Evolutionary conservation across 2,888 invertebrate genomes (phyloP).

Genomic region (Rhamphomyia laevipes): DNA sequence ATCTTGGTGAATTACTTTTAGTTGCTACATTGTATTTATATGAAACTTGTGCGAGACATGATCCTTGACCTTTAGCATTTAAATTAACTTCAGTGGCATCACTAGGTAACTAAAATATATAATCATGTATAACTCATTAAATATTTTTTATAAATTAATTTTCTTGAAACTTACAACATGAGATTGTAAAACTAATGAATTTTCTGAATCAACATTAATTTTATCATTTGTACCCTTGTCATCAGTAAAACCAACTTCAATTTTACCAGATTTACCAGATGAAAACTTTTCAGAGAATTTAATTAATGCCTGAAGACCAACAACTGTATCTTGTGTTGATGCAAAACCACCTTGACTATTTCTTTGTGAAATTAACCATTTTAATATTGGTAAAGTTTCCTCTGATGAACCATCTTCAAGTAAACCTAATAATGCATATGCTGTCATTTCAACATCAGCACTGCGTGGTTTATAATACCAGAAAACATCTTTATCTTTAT

Average conservation of each 20-base stretch:
- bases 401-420: slow-evolving; percentile 32
- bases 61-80: slow-evolving; percentile 67
- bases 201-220: slow-evolving; percentile 52
- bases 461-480: slow-evolving; percentile 52
- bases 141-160: not conserved
- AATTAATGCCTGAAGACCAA: slow-evolving; percentile 59
- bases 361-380: slow-evolving; percentile 61
- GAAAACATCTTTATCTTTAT: slow-evolving; percentile 49
- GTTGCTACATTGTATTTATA: slow-evolving; percentile 76
- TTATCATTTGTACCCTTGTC: slow-evolving; percentile 19
- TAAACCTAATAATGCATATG: slow-evolving; percentile 71
- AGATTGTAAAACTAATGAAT: slow-evolving; percentile 71
- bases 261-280: slow-evolving; percentile 21
- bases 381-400: slow-evolving; percentile 43
- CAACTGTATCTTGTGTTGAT: slow-evolving; percentile 68
- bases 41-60: slow-evolving; percentile 64
- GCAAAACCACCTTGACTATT: slow-evolving; percentile 58
- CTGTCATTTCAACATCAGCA: slow-evolving; percentile 68
- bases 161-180: slow-evolving; percentile 47
- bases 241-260: slow-evolving; percentile 24
- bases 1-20: slow-evolving; percentile 77
- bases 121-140: no score
- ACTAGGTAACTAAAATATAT: slow-evolving; percentile 22
- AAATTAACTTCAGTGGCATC: slow-evolving; percentile 53
- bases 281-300: slow-evolving; percentile 50